Base-by-base conservation (phyloP, 2,888 invertebrate species). In the Rhagonycha fulva region DNA sequence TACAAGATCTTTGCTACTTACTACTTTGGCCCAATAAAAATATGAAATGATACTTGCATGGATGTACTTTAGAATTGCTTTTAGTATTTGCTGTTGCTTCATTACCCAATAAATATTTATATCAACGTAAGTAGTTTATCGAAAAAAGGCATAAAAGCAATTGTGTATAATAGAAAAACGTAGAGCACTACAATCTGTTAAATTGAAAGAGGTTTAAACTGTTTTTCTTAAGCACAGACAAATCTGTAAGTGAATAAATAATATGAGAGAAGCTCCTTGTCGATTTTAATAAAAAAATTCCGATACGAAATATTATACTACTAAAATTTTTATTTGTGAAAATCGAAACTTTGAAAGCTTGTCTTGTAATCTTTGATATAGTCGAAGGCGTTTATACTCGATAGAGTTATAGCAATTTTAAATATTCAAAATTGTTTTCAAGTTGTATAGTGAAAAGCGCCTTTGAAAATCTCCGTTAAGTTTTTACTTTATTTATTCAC, bases 171-270 rank as follows among this genome's bases (percentile, higher is more conserved):
- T 70, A 72, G 70, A 63, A 62, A 62, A 71, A 69, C 19, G 72
- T 69, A 72, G 61, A 68, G 69, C 76, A 69, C 67, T 70, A 68
- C 76, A 76, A 73, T 62, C 67, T 70, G 67, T 70, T 73, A 76
- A 76, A 76, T 74, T 74, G 70, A 47, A 73, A 67, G 73, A 70
- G 62, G 23, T 14, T 76, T 47, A 66, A 70, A 66, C 66, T 70
- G 26, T 72, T 76, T 72, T 63, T 30, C 72, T 69, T 72, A 72
- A 69, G 63, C 7, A 63, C 11, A 23, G n/a, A 26, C 23, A 26
- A 26, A n/a, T 66, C 26, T 26, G 9, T 24, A 66, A 60, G 30
- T 60, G 69, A 69, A 60, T 69, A 69, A 69, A 60, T 69, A 69
- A 69, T 69, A 69, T 26, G 60, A 61, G 24, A 61, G 14, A 69